Base-by-base conservation (phyloP, 2,888 invertebrate genomes). In the Caenorhabditis uteleia region DNA sequence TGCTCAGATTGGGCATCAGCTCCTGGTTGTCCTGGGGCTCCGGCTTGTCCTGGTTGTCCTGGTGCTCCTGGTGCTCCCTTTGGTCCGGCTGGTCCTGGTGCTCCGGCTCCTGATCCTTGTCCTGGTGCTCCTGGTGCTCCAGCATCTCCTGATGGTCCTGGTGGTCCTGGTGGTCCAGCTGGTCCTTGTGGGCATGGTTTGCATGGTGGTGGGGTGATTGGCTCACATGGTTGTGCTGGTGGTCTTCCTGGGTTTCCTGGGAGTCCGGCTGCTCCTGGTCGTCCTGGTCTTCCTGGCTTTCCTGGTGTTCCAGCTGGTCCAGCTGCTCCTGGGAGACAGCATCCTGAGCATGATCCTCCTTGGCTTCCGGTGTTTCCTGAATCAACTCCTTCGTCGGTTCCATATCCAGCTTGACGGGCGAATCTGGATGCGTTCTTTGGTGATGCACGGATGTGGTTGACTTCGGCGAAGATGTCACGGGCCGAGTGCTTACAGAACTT, bases 301-400 rank as follows among this genome's bases (percentile, higher is more conserved):
- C 77, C 77, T 54, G 75, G 68, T 3, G 74, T 61, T 54, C 78
- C 78, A 38, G 72, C 68, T 34, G 75, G 75, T 74, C 77, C 77
- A 25, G 75, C 68, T 16, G 75, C 62, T 40, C 77, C 77, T 57
- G 77, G 75, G 40, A 72, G 64, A 56, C 77, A 77, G 70, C 77
- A 77, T 25, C 65, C 64, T 14, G 57, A 53, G 66, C 73, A 73
- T 14, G 67, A 62, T 58, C 68, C 67, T 47, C 66, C 72, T 44
- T 54, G 54, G 20, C 48, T 39, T 18, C 29, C 54, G 25, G 26
- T 45, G 12, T 26, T 27, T 27, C 51, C 56, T 29, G 38, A 33
- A n/a, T 36, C 54, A 18, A 58, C 58, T 34, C 43, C 62, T 38
- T 45, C 57, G 36, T 62, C 57, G 10, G 54, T 29, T 39, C 60